Conservation (phyloP, 2,888 invertebrate genomes). For the Limnephilus auricula region DNA sequence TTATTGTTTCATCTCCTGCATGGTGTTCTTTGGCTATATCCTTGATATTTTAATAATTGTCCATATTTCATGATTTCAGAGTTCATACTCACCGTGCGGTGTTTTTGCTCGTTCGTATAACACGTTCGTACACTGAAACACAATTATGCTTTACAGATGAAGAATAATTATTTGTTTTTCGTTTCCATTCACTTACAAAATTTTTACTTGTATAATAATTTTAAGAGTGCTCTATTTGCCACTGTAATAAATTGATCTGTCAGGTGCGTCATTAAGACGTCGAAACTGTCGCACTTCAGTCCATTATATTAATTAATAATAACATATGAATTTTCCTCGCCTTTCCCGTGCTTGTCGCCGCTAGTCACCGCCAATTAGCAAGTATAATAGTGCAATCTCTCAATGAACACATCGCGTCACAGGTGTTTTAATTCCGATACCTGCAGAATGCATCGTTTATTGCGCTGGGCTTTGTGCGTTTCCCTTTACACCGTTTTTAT, state of each 20-base stretch:
- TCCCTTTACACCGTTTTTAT: not conserved
- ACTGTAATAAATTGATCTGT: not conserved
- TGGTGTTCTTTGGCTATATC: too few species aligned
- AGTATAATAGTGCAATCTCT: not conserved
- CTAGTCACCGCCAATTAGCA: not conserved
- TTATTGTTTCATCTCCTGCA: too few species aligned
- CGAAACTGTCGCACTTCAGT: not conserved
- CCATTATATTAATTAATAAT: not conserved
- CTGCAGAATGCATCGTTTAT: not conserved
- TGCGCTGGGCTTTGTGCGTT: not conserved
- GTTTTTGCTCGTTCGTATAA: too few species aligned
- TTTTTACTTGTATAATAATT: not conserved
- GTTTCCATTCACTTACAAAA: not conserved
- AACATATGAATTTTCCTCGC: not conserved
- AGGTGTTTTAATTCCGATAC: not conserved
- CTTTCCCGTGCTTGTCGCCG: not conserved
- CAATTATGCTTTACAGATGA: too few species aligned
- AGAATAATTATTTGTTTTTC: not conserved
- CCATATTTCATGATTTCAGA: too few species aligned
- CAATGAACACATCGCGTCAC: not conserved
- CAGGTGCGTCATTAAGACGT: not conserved
- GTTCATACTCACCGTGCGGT: too few species aligned
- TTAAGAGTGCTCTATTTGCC: not conserved
- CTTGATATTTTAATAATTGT: too few species aligned
- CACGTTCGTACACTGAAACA: too few species aligned